Evolutionary conservation across 2,113 vertebrate species (phyloP).

Genomic region (Alectura lathami): DNA sequence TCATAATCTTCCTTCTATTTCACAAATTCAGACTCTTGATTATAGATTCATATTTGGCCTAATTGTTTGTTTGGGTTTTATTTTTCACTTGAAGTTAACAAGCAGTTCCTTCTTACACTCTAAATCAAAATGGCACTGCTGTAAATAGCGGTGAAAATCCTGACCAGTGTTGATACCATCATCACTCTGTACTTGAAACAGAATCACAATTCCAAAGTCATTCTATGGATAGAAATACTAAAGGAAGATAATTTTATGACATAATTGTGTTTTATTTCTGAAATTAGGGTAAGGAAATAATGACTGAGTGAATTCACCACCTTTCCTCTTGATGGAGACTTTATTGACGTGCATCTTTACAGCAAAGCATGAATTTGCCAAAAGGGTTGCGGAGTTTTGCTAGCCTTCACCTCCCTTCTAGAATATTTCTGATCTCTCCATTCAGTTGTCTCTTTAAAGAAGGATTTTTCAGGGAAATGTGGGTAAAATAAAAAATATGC

Average conservation of each 20-base stretch:
- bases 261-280: conserved; percentile 33
- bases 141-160: not conserved
- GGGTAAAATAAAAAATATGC: not conserved
- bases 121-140: not conserved
- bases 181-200: not conserved
- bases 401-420: not conserved
- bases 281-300: conserved; percentile 52
- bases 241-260: conserved; percentile 4
- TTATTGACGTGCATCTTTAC: not conserved
- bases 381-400: not conserved
- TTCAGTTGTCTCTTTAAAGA: not conserved
- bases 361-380: not conserved
- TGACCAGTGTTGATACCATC: not conserved
- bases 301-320: not conserved
- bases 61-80: not conserved
- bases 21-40: not conserved
- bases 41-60: not conserved
- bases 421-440: not conserved
- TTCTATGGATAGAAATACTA: not conserved
- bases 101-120: not conserved
- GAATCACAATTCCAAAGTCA: not conserved
- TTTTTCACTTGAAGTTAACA: not conserved
- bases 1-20: not conserved
- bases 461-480: not conserved
- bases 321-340: not conserved